Evolutionary conservation across 2,113 vertebrate species (phyloP), one percentile per base, ranked within the genome.

Genomic region (Lipophrys pholis): DNA sequence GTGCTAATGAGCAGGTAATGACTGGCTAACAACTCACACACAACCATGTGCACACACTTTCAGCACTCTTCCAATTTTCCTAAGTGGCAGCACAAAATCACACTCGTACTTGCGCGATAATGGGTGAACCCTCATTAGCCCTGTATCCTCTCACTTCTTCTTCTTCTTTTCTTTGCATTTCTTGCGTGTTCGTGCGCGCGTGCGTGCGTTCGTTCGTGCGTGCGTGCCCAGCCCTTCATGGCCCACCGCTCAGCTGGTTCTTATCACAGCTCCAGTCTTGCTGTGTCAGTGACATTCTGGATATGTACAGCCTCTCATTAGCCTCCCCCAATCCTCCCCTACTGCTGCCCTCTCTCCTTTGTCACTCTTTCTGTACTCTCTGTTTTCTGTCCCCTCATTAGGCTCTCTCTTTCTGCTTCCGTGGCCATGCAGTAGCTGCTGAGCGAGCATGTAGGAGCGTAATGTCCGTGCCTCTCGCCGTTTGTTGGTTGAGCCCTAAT

Each of bases 331-430:
- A 16, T 16, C 70, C 56, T 11, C 46, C 46, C 48, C 30, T 11
- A 14, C 43, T 50, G 12, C 42, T 59, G 46, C 45, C 43, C 55
- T 48, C 61, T 57, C 39, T 64, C 66, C 43, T 61, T 69, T 66
- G 54, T 80, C 68, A 12, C 62, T 72, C 62, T 76, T 76, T 59
- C 40, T 43, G 52, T 49, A 76, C 68, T 72, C 67, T 76, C 55
- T 77, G 50, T 77, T 69, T 69, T 40, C n/a, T 54, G 63, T 64
- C 65, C 59, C 63, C 73, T 84, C 77, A 84, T 84, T 80, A 80
- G 59, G 21, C 43, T 43, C 56, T 43, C 56, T 74, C 71, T 59
- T 71, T 76, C 17, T 42, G 16, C 14, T 69, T 65, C 42, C 65
- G 65, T 56, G 61, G 48, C 30, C 11, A 12, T 58, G 48, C 16